These are phyloP conservation scores for Strongylocentrotus purpuratus DNA, from an alignment of 35 echinoderm and acorn worm genomes.

Conservation along the genomic window DNA sequence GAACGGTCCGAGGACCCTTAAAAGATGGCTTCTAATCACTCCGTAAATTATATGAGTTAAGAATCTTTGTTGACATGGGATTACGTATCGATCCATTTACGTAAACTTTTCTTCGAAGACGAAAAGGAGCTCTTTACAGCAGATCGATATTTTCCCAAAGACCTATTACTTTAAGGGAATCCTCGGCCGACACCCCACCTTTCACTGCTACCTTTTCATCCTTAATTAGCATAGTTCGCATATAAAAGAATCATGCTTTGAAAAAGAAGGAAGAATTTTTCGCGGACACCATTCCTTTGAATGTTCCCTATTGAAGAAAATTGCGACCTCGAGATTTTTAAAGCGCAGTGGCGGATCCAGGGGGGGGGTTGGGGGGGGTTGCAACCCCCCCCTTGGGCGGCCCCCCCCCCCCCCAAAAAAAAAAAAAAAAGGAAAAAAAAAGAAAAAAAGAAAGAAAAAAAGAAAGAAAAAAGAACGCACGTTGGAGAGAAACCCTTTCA, in stretches of 20 bases:
- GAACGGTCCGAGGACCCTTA: neutral
- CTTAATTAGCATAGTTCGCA: neutral
- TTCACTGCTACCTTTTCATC: neutral
- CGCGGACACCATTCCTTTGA: neutral
- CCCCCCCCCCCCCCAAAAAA: too few relatives aligned
- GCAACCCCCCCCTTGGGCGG: too few relatives aligned
- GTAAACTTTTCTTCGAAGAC: neutral
- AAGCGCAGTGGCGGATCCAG: too few relatives aligned
- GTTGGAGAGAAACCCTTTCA: too few relatives aligned
- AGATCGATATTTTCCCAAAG: neutral
- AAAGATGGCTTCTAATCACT: neutral
- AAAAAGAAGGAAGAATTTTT: neutral
- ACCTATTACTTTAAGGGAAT: neutral
- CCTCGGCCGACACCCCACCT: neutral
- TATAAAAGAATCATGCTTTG: neutral
- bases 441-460: too few relatives aligned
- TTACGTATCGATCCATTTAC: neutral
- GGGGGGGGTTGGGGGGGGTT: too few relatives aligned
- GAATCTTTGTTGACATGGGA: neutral
- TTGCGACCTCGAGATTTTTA: neutral
- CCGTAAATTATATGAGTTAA: neutral
- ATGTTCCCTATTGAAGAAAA: neutral
- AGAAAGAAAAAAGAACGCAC: too few relatives aligned
- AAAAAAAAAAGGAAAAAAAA: too few relatives aligned
- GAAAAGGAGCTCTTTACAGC: neutral